Evolutionary conservation across 2,797 vertebrate species (phyloP), one percentile per base, ranked within the genome.

Genomic region (Coccyzus lansbergi): DNA sequence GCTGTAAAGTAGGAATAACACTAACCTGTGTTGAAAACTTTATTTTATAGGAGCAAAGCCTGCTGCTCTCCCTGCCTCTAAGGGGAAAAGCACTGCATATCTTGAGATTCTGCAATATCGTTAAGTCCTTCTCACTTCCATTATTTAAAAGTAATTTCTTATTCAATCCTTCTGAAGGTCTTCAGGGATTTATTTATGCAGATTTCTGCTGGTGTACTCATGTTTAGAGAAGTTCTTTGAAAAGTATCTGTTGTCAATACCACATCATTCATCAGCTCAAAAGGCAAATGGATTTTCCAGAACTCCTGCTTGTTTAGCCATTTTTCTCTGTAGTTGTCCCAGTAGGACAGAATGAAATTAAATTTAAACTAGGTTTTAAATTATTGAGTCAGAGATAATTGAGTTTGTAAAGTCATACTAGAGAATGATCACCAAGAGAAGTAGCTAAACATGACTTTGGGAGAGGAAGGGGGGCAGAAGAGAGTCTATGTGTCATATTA

Each of bases 301-400:
- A 82, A 88, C 26, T 83, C 46, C 46, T 55, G 51, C 40, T 77
- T 64, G 46, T 80, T 91, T 29, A 90, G 76, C 29, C 49, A 40
- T 68, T 65, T 58, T 85, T 55, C 62, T 83, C 36, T 72, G 52
- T 19, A 80, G 76, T 62, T 55, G 24, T 86, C 72, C 46, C 53
- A 42, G n/a, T 10, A 31, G 71, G 42, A 92, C 2, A 55, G 69
- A 80, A 81, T 12, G 42, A 78, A 83, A 94, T 94, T 62, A 65
- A 91, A 91, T 78, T 85, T 64, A 78, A 95, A 93, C 42, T 44
- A 58, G 62, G 42, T 42, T 88, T 90, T 94, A 86, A 90, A 96
- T 92, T 87, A 88, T 90, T 95, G 70, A 83, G 68, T 56, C 22
- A n/a, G 58, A 92, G 38, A 90, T 81, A 81, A 96, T 6, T 55